Percentiles rank a stretch among this genome's conserved stretches.
phyloP scores from a whole-genome alignment of 2,888 invertebrate genomes.

The Cantharis nigra region DNA sequence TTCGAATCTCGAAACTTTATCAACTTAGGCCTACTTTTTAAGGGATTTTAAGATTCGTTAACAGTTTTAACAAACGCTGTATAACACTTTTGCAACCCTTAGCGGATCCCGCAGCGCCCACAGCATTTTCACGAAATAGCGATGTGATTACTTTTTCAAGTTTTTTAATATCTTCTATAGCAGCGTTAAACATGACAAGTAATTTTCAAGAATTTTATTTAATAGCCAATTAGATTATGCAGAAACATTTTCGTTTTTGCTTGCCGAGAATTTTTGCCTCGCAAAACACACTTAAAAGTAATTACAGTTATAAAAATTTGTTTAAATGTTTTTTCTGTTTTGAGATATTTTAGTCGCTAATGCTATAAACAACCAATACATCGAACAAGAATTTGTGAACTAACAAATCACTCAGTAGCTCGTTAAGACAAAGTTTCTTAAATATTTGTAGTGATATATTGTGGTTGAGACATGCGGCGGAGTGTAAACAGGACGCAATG shows the following conservation, averaged over 20 bases:
- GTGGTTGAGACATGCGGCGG: constrained; percentile 31
- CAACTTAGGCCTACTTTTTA: constrained; percentile 54
- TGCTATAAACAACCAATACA: constrained; percentile 25
- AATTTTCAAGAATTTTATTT: constrained; percentile 50
- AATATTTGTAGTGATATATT: constrained; percentile 36
- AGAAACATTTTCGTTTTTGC: constrained; percentile 30
- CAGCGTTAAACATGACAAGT: constrained; percentile 50
- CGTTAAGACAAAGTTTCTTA: constrained; percentile 34
- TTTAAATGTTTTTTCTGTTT: constrained; percentile 8
- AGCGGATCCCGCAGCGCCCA: constrained; percentile 33
- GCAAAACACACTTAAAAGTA: constrained; percentile 11
- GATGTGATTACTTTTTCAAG: constrained; percentile 52
- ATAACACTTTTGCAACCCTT: constrained; percentile 44
- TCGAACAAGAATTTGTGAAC: constrained; percentile 33
- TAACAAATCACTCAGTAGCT: constrained; percentile 40
- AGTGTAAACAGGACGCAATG: constrained; percentile 33
- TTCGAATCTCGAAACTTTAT: constrained; percentile 51
- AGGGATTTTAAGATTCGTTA: constrained; percentile 56
- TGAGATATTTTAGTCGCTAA: constrained; percentile 1
- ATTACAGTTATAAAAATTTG: constrained; percentile 20
- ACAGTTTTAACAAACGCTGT: constrained; percentile 56
- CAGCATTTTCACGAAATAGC: constrained; percentile 37
- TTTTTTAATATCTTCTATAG: constrained; percentile 54
- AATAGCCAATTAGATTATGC: constrained; percentile 42
- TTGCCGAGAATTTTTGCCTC: constrained; percentile 19